Evolutionary conservation across 2,797 vertebrate species (phyloP).

Genomic region (Acanthis flammea): DNA sequence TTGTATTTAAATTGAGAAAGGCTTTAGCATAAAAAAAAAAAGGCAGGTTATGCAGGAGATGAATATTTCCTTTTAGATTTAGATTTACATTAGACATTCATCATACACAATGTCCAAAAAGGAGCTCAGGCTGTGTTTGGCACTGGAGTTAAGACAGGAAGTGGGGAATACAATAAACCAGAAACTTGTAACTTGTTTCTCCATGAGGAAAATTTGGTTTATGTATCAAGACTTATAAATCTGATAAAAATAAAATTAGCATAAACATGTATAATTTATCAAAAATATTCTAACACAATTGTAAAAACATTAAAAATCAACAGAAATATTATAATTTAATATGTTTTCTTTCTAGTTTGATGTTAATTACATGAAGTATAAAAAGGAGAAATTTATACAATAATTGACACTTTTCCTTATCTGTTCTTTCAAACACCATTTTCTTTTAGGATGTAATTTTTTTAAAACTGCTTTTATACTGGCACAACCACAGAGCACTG

Average conservation of each 20-base stretch:
- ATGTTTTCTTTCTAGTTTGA: neutral
- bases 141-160: neutral
- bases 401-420: neutral
- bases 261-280: neutral
- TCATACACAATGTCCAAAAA: neutral
- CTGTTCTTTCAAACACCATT: neutral
- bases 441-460: neutral
- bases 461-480: neutral
- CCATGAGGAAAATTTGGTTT: neutral
- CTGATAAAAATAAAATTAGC: neutral
- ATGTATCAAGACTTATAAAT: neutral
- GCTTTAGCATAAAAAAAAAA: neutral
- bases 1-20: neutral
- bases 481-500: neutral
- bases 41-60: neutral
- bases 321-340: neutral
- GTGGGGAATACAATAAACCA: neutral
- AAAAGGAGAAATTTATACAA: neutral
- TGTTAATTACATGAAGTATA: neutral
- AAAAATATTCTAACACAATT: neutral
- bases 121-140: neutral
- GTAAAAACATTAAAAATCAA: neutral
- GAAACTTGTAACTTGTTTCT: neutral
- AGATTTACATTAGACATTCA: neutral
- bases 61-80: neutral